Percentiles rank a stretch among this genome's conserved stretches.
Conservation (phyloP, 2,888 invertebrate species). For the Odontocolon sp. region DNA sequence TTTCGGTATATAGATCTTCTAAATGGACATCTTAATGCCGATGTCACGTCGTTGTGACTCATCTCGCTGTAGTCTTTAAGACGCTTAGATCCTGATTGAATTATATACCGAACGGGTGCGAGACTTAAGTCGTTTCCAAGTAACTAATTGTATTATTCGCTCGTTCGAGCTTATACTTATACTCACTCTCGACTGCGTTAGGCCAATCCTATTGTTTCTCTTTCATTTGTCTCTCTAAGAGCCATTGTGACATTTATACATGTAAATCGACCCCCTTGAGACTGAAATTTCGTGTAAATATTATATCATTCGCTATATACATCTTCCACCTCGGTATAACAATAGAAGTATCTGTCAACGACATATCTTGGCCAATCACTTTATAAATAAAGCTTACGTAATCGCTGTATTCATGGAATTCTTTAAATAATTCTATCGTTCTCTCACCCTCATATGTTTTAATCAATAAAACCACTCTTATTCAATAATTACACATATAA, state of each 20-base stretch:
- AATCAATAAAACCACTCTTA: no score
- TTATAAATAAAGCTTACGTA: neutral
- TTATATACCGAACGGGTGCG: constrained; percentile 57
- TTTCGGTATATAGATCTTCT: neutral
- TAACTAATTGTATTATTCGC: constrained; percentile 62
- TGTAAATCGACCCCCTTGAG: no score
- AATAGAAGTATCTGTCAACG: neutral
- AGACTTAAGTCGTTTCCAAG: constrained; percentile 58
- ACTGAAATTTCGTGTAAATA: neutral
- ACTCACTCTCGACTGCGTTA: constrained; percentile 36
- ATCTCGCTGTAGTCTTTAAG: constrained; percentile 38
- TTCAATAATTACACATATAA: no score
- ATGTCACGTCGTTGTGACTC: neutral
- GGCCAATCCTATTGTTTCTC: constrained; percentile 18
- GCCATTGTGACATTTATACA: neutral
- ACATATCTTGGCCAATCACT: neutral
- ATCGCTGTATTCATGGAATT: neutral
- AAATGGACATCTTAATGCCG: neutral
- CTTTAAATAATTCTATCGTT: neutral
- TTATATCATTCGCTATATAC: no score
- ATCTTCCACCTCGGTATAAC: no score
- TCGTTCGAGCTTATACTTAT: constrained; percentile 45
- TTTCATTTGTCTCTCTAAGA: neutral
- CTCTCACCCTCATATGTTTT: neutral
- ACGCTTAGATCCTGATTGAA: constrained; percentile 63